Evolutionary conservation across 2,888 invertebrate genomes (phyloP).

Genomic region (Tribolium freemani): DNA sequence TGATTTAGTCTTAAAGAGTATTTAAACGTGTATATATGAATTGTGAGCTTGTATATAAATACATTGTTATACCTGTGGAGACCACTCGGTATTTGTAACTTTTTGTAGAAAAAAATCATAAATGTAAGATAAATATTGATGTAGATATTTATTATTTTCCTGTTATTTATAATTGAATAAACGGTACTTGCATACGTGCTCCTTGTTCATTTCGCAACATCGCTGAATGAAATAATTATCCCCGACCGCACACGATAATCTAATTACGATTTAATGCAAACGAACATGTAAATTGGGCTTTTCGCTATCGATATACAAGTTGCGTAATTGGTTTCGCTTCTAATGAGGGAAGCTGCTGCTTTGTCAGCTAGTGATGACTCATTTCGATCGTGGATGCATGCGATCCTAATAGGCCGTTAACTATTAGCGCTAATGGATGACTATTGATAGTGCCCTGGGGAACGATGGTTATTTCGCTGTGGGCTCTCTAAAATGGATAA

Average conservation of each 20-base stretch:
- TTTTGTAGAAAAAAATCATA: conserved; percentile 58
- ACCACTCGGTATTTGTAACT: conserved; percentile 51
- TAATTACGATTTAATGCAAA: conserved; percentile 38
- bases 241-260: conserved; percentile 27
- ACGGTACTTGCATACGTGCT: conserved; percentile 53
- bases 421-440: conserved; percentile 34
- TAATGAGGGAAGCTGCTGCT: conserved; percentile 45
- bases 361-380: conserved; percentile 45
- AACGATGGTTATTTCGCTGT: neutral
- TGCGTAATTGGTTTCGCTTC: conserved; percentile 44
- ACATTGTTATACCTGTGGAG: conserved; percentile 54
- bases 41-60: conserved; percentile 51
- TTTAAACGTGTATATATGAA: conserved; percentile 38
- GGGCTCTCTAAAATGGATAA: neutral
- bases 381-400: conserved; percentile 35
- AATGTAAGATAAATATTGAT: conserved; percentile 55
- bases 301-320: conserved; percentile 26
- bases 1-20: conserved; percentile 52
- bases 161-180: conserved; percentile 61
- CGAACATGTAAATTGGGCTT: conserved; percentile 32
- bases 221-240: conserved; percentile 21
- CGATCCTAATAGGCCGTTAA: conserved; percentile 40
- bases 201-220: neutral
- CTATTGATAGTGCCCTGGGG: conserved; percentile 28
- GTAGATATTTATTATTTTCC: conserved; percentile 62